Base-by-base conservation (phyloP, 2,113 vertebrate genomes). In the Boulengeromyrus knoepffleri region DNA sequence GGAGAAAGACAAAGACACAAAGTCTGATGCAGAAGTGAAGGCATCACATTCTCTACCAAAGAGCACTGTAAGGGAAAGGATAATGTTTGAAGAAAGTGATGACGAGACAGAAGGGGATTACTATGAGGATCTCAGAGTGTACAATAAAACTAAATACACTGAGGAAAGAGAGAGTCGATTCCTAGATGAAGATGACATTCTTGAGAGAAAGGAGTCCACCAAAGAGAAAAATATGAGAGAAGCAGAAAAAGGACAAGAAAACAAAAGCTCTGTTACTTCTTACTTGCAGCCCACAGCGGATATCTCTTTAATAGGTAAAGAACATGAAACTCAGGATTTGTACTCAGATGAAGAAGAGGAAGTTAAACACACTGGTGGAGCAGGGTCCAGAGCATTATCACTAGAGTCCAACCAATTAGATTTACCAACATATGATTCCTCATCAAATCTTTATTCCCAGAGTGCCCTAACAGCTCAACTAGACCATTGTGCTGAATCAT, bases 121-220 rank as follows among this genome's bases (percentile, higher is more conserved):
- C 88, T 15, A 89, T 27, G 93, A 93, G 89, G 94, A 91, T 88
- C 91, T 94, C 39, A 95, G 92, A 85, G 88, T 89, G n/a, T 89
- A 91, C 87, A 74, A 31, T 58, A 62, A 91, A 77, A 87, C 83
- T 85, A 90, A 89, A 93, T 96, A 96, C 0, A 88, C 94, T 4
- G 93, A 96, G 91, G 96, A 96, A 89, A 94, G 92, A 88, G 96
- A 97, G 88, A 96, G 93, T 91, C 93, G 90, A 1, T 96, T 97
- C 89, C 93, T 96, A 2, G 96, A 97, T n/a, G 96, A 97, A 62
- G 94, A 92, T 27, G 93, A 92, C 21, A 94, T 93, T 4, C 93
- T 92, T 90, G 94, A 94, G 90, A 89, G 90, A 88, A 94, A 94
- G 93, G 49, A 47, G 36, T 88, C 77, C 0, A 10, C 89, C 83